These are phyloP conservation scores for Pseudomugil gertrudae DNA, from an alignment of 2,797 vertebrate species.

Conservation along the genomic window DNA sequence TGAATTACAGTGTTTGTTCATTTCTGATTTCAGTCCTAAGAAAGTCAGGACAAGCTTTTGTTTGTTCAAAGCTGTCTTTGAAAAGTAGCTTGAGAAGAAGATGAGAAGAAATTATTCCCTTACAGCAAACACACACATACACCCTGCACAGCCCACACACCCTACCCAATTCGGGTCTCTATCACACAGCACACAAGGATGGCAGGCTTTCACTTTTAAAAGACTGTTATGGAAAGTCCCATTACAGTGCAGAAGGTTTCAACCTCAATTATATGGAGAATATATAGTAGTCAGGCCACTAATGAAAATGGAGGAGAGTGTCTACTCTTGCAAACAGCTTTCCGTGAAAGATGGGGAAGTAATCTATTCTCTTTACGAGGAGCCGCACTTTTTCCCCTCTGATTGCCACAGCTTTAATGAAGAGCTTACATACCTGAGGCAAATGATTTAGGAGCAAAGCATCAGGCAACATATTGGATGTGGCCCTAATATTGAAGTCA, in stretches of 20 bases:
- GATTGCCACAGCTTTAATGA: slow-evolving; percentile 76
- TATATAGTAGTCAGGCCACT: slow-evolving; percentile 78
- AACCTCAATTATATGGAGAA: slow-evolving; percentile 82
- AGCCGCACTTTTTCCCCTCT: slow-evolving; percentile 61
- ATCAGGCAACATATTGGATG: slow-evolving; percentile 50
- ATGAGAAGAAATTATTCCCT: slow-evolving; percentile 62
- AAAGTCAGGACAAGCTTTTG: slow-evolving; percentile 44
- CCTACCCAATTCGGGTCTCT: slow-evolving; percentile 14
- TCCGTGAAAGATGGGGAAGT: slow-evolving; percentile 73
- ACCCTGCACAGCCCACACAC: slow-evolving; percentile 18
- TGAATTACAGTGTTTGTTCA: slow-evolving; percentile 2
- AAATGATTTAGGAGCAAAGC: slow-evolving; percentile 57
- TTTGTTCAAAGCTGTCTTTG: slow-evolving; percentile 62
- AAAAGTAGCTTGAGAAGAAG: slow-evolving; percentile 56
- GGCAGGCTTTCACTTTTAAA: slow-evolving; percentile 75
- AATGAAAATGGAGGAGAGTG: slow-evolving; percentile 81
- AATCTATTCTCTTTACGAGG: slow-evolving; percentile 81
- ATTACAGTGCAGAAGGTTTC: slow-evolving; percentile 81
- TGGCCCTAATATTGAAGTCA: slow-evolving; percentile 50
- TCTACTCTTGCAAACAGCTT: slow-evolving; percentile 75
- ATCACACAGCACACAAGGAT: slow-evolving; percentile 57
- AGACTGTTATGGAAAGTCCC: slow-evolving; percentile 81
- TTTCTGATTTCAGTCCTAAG: neutral
- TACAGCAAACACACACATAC: slow-evolving; percentile 26
- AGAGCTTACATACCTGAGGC: slow-evolving; percentile 75